phyloP scores from a whole-genome alignment of 1,140 invertebrate genomes.

The Scaptomyza graminum region DNA sequence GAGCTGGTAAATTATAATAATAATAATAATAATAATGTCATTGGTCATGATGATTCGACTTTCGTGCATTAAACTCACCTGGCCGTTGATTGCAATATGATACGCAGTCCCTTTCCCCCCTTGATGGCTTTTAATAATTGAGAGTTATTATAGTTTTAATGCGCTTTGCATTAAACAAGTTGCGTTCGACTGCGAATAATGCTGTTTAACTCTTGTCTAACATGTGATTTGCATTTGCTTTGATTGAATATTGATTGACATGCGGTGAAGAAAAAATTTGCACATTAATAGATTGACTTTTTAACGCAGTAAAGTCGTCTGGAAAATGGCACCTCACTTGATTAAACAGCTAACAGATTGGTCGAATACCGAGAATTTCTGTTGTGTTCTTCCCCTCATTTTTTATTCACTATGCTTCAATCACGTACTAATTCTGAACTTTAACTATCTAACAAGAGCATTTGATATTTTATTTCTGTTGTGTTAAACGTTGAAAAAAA shows the following conservation, averaged over 20 bases:
- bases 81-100: constrained; percentile 27
- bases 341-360: neutral
- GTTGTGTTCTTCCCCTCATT: neutral
- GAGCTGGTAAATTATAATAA: constrained; percentile 28
- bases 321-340: neutral
- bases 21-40: constrained; percentile 35
- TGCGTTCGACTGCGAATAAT: neutral
- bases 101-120: neutral
- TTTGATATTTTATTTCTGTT: too few relatives aligned
- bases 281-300: constrained; percentile 6
- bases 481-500: too few relatives aligned
- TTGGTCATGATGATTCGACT: constrained; percentile 53
- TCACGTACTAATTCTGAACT: too few relatives aligned
- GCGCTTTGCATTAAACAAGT: constrained; percentile 7
- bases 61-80: constrained; percentile 11
- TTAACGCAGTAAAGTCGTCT: neutral
- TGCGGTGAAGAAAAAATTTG: constrained; percentile 1
- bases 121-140: constrained; percentile 26
- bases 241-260: constrained; percentile 13
- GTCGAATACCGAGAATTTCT: neutral
- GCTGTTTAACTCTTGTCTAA: constrained; percentile 18
- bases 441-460: too few relatives aligned
- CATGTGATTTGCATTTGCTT: constrained; percentile 31
- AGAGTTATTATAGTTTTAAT: constrained; percentile 3
- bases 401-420: neutral